Percentiles rank a stretch among this genome's conserved stretches.
phyloP scores from a whole-genome alignment of 2,113 vertebrate genomes.

The Sylvilagus bachmani region DNA sequence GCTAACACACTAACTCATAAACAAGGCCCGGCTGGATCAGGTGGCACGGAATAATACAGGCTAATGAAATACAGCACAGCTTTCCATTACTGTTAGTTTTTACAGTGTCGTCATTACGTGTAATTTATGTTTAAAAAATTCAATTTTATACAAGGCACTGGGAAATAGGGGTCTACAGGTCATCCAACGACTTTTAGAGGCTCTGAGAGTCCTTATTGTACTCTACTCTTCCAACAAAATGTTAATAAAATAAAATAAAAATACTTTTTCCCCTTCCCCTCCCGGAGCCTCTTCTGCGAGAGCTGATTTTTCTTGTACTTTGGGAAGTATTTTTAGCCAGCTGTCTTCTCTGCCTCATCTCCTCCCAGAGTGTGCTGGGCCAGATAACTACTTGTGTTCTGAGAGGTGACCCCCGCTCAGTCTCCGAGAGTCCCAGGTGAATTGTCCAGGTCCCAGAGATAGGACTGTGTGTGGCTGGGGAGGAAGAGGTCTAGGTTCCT shows the following conservation, averaged over 20 bases:
- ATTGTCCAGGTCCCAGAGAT: conserved; percentile 76
- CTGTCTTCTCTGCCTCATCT: conserved; percentile 72
- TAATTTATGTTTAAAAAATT: conserved; percentile 99
- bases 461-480: conserved; percentile 73
- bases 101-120: conserved; percentile 99
- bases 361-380: neutral
- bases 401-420: conserved; percentile 81
- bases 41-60: conserved; percentile 99
- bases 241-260: conserved; percentile 89
- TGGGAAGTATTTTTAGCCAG: conserved; percentile 75
- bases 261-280: conserved; percentile 71
- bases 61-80: conserved; percentile 99
- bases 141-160: conserved; percentile 98
- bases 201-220: conserved; percentile 89
- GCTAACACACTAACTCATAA: conserved; percentile 99
- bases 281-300: conserved; percentile 66
- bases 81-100: conserved; percentile 99
- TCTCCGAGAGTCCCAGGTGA: conserved; percentile 76
- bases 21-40: conserved; percentile 99
- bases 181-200: conserved; percentile 97
- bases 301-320: conserved; percentile 85
- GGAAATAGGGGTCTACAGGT: conserved; percentile 98
- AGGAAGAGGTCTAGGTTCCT: conserved; percentile 74
- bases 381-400: conserved; percentile 67
- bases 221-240: conserved; percentile 88